Evolutionary conservation across 2,797 vertebrate species (phyloP).

Genomic region (Crenichthys baileyi): DNA sequence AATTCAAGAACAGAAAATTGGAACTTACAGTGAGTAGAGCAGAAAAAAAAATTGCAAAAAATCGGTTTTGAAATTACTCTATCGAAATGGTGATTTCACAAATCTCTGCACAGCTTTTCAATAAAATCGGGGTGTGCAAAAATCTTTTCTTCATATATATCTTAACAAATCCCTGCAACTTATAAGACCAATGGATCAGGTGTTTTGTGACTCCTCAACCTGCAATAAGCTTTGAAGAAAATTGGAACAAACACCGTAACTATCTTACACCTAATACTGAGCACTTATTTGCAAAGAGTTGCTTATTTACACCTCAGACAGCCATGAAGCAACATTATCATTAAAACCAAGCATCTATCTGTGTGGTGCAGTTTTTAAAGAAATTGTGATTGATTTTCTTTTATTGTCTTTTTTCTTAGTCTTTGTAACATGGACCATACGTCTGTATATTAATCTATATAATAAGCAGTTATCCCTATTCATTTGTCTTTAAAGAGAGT

Average conservation of each 20-base stretch:
- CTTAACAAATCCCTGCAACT: background rate
- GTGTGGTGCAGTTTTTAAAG: background rate
- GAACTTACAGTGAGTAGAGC: background rate
- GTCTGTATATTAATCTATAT: too few relatives aligned
- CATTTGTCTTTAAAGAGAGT: too few relatives aligned
- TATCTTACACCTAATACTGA: background rate
- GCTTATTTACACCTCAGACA: background rate
- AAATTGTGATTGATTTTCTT: too few relatives aligned
- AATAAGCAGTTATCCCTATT: too few relatives aligned
- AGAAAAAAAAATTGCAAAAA: background rate
- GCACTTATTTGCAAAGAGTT: slow-evolving; percentile 5
- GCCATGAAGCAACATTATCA: background rate
- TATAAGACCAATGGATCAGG: background rate
- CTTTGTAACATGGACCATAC: too few relatives aligned
- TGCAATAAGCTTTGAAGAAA: slow-evolving; percentile 3
- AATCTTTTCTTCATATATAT: background rate
- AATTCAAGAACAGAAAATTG: slow-evolving; percentile 15
- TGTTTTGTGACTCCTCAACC: background rate
- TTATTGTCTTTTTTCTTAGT: too few relatives aligned
- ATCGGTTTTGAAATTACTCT: background rate
- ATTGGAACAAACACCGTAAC: background rate
- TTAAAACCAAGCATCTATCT: slow-evolving; percentile 1
- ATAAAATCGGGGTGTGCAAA: background rate
- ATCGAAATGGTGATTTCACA: slow-evolving; percentile 6
- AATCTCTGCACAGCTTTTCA: background rate